Evolutionary conservation across 2,797 vertebrate genomes (phyloP), one percentile per base, ranked within the genome.

Genomic region (Columba guinea): DNA sequence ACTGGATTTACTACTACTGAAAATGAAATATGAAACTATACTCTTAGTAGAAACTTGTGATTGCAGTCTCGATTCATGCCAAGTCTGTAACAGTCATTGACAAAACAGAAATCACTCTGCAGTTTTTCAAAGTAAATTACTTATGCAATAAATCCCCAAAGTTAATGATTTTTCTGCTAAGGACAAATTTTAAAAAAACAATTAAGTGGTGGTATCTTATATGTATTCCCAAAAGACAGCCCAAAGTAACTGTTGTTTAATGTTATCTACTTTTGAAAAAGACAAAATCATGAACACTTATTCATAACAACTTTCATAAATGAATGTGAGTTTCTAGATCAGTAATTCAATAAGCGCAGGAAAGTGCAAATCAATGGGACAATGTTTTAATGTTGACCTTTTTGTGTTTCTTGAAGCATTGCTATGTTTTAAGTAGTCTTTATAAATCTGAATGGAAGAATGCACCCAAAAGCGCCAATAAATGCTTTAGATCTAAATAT

Each of bases 121-220:
- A 75, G 22, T 91, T 93, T 89, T 96, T 89, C 70, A 55, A 82
- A 60, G 48, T 76, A 62, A 83, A 71, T 93, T 70, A 28, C 37
- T 74, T 93, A 56, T 39, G 37, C 58, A 67, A 34, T 74, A 79
- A 73, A 75, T 24, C 51, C 18, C 13, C 16, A 37, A 71, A 76
- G 35, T 68, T 81, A 81, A 70, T 83, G 65, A 84, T 77, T 86
- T 94, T 86, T 84, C 22, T 92, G 32, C 76, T 84, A 93, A 85
- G 68, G 51, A 44, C 11, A 84, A 93, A 62, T 70, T 53, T 41
- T 19, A 44, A 76, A 69, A 65, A 75, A 84, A 85, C 69, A 22
- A 88, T 82, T 91, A 74, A 89, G 68, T 75, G 26, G 37, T 89
- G 28, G 5, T 83, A 41, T 85, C 34, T 78, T 73, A 11, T 22